These are phyloP conservation scores for Brachymystax lenok DNA, from an alignment of 2,797 vertebrate species.

Conservation along the genomic window DNA sequence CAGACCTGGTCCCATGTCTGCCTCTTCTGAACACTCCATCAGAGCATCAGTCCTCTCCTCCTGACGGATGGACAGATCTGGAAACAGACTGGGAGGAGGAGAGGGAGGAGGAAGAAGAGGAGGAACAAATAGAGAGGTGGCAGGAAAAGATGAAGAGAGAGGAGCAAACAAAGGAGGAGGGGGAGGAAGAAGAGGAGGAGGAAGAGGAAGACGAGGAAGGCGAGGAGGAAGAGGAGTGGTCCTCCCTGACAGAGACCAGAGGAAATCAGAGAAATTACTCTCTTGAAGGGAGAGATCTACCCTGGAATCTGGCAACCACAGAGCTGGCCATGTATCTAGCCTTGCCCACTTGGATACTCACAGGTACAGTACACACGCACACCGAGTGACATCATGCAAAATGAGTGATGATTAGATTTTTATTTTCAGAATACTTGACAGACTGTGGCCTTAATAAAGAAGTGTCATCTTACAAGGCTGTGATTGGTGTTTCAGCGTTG, in stretches of 20 bases:
- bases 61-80: neutral
- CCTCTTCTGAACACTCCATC: neutral
- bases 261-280: neutral
- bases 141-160: no score
- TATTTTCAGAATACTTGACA: neutral
- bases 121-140: neutral
- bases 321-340: constrained; percentile 25
- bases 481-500: constrained; percentile 57
- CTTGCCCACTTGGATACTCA: constrained; percentile 31
- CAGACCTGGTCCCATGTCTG: constrained; percentile 45
- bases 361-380: constrained; percentile 42
- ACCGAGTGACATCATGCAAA: neutral
- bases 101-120: neutral
- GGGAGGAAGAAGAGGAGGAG: no score
- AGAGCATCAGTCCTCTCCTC: neutral
- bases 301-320: neutral
- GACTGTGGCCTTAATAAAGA: neutral
- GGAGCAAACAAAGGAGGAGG: no score
- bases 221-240: no score
- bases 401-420: neutral
- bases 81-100: constrained; percentile 29
- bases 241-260: neutral
- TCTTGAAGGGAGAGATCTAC: neutral
- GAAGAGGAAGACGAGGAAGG: no score
- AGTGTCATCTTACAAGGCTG: neutral